A percentile compares a stretch with the other conserved stretches of the same genome.
phyloP scores from a whole-genome alignment of 2,113 vertebrate genomes.

The Nicator chloris region DNA sequence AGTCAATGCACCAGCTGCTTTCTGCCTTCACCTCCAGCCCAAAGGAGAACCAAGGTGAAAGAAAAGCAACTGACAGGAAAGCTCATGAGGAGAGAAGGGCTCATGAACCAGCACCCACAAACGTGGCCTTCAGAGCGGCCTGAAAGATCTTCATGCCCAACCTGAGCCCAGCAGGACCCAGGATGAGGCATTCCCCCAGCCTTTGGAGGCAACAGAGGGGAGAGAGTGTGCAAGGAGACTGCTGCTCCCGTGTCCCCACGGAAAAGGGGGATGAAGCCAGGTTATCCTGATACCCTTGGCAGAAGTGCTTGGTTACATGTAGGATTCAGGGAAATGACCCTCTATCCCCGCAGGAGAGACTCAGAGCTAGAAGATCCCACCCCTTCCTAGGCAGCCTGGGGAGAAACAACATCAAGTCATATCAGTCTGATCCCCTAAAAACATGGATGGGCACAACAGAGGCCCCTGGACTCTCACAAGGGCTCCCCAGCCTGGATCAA shows the following conservation, averaged over 20 bases:
- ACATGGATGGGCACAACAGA: rapidly evolving
- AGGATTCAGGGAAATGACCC: not conserved
- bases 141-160: not conserved
- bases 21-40: not conserved
- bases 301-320: not conserved
- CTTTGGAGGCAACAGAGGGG: not conserved
- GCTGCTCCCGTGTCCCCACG: not conserved
- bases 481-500: not conserved
- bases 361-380: not conserved
- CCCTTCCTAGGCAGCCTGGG: not conserved
- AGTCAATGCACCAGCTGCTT: not conserved
- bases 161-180: not conserved
- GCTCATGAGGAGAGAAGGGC: rapidly evolving
- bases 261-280: not conserved
- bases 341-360: not conserved
- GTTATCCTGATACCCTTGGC: not conserved
- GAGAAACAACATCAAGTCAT: not conserved
- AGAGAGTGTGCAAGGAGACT: not conserved
- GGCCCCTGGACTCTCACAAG: not conserved
- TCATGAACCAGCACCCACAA: not conserved
- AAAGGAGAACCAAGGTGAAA: not conserved
- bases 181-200: not conserved
- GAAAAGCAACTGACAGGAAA: not conserved
- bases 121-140: not conserved
- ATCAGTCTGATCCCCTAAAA: not conserved